Evolutionary conservation across 2,888 invertebrate species (phyloP).

Genomic region (Holacanthella duospinosa): DNA sequence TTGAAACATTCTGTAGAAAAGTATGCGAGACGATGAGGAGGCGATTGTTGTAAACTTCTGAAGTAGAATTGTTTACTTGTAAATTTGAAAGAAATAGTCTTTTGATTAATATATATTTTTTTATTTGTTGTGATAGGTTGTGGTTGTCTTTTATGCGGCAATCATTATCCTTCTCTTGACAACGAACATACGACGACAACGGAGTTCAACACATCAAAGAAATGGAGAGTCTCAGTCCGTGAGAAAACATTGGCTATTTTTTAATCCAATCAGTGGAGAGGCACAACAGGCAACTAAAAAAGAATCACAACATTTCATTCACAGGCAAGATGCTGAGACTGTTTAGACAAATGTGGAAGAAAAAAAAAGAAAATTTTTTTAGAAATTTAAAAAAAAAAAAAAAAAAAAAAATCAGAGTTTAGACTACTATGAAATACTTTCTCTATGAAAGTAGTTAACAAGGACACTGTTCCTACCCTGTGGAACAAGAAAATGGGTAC

Average conservation of each 20-base stretch:
- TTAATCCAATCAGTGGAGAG: conserved; percentile 36
- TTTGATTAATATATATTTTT: neutral
- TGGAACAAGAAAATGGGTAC: too few species aligned
- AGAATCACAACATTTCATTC: conserved; percentile 36
- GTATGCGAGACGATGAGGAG: too few species aligned
- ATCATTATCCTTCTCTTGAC: conserved; percentile 41
- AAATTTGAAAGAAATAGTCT: too few species aligned
- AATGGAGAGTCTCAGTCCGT: conserved; percentile 20
- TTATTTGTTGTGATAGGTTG: conserved; percentile 37
- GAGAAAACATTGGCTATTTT: conserved; percentile 37
- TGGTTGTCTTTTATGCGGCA: conserved; percentile 41
- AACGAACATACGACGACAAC: conserved; percentile 39
- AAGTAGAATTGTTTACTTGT: too few species aligned
- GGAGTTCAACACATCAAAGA: conserved; percentile 12
- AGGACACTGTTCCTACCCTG: too few species aligned
- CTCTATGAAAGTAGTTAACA: too few species aligned
- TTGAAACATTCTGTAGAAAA: too few species aligned
- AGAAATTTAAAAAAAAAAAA: neutral
- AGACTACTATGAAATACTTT: neutral
- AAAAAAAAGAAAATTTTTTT: neutral
- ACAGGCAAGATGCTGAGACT: conserved; percentile 36
- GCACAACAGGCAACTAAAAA: conserved; percentile 36
- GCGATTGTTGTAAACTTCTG: too few species aligned
- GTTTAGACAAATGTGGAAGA: conserved; percentile 18
- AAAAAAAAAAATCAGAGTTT: neutral